Evolutionary conservation across 2,888 invertebrate genomes (phyloP).

Genomic region (Lepidochrysops patricia): DNA sequence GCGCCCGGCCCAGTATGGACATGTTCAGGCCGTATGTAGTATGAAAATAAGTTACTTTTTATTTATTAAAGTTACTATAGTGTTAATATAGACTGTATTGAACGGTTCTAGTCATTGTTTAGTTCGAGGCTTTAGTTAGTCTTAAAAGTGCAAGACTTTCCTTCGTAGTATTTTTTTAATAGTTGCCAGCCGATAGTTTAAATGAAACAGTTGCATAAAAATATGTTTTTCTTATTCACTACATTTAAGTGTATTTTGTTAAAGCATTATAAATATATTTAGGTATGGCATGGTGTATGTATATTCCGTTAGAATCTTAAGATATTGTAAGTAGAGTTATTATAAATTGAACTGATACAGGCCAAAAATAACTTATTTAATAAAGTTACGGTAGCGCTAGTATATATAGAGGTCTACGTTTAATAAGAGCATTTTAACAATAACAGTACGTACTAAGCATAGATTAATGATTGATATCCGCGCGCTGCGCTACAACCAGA

Average conservation of each 20-base stretch:
- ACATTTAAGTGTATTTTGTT: too few relatives aligned
- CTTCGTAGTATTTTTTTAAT: not conserved
- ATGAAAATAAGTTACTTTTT: slow-evolving; percentile 57
- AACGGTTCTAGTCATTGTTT: slow-evolving; percentile 9
- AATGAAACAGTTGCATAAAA: too few relatives aligned
- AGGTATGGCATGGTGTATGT: not conserved
- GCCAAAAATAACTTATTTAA: slow-evolving; percentile 30
- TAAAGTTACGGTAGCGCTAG: not conserved
- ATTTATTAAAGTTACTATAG: slow-evolving; percentile 26
- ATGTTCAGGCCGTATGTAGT: slow-evolving; percentile 73
- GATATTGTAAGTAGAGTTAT: slow-evolving; percentile 9
- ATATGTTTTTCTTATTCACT: too few relatives aligned
- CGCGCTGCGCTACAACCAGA: too few relatives aligned
- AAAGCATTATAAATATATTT: not conserved
- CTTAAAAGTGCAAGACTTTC: not conserved
- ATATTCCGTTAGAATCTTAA: not conserved
- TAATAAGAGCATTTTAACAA: slow-evolving; percentile 10
- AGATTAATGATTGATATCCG: too few relatives aligned
- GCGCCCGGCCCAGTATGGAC: slow-evolving; percentile 51
- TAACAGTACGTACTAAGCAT: too few relatives aligned
- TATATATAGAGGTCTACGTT: not conserved
- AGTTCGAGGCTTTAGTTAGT: slow-evolving; percentile 1
- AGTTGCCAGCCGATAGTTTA: not conserved
- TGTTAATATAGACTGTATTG: not conserved
- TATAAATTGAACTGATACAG: slow-evolving; percentile 31